A percentile compares a stretch with the other conserved stretches of the same genome.
These are phyloP conservation scores for Frankliniella fusca DNA, from an alignment of 2,888 invertebrate genomes.

Conservation along the genomic window DNA sequence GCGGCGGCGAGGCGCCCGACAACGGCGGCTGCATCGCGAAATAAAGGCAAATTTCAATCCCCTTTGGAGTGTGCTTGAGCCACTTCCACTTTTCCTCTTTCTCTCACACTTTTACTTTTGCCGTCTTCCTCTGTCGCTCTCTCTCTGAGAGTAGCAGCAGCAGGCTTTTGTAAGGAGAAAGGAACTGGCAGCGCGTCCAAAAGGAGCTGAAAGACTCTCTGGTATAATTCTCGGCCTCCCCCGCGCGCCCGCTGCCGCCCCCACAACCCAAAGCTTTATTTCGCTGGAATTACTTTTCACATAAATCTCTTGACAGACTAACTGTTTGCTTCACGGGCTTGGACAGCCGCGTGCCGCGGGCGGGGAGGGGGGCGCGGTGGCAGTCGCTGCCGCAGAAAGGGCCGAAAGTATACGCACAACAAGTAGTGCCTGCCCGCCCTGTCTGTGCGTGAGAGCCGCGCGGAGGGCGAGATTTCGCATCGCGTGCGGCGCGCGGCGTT, in stretches of 20 bases:
- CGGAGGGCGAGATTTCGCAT: no score
- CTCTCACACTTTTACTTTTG: background rate
- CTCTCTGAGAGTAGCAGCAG: background rate
- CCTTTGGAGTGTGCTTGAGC: background rate
- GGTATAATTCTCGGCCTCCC: background rate
- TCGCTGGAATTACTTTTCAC: constrained; percentile 22
- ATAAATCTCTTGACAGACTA: constrained; percentile 25
- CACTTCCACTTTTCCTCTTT: background rate
- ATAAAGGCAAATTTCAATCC: background rate
- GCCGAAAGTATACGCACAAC: no score
- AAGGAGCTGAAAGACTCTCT: constrained; percentile 2
- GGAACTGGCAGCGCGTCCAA: constrained; percentile 1
- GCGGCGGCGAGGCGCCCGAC: no score
- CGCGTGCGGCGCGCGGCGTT: no score
- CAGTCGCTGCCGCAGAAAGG: no score
- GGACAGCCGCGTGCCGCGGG: no score
- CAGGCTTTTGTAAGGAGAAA: background rate
- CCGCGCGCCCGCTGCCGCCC: background rate
- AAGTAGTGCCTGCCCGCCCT: no score
- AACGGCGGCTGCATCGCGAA: no score
- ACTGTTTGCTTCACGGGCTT: constrained; percentile 14
- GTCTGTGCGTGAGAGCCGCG: no score
- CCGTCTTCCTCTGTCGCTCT: background rate
- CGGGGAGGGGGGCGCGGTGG: no score
- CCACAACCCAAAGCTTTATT: background rate